These are phyloP conservation scores for Hippocampus kuda DNA, from an alignment of 2,797 vertebrate genomes.

Conservation along the genomic window DNA sequence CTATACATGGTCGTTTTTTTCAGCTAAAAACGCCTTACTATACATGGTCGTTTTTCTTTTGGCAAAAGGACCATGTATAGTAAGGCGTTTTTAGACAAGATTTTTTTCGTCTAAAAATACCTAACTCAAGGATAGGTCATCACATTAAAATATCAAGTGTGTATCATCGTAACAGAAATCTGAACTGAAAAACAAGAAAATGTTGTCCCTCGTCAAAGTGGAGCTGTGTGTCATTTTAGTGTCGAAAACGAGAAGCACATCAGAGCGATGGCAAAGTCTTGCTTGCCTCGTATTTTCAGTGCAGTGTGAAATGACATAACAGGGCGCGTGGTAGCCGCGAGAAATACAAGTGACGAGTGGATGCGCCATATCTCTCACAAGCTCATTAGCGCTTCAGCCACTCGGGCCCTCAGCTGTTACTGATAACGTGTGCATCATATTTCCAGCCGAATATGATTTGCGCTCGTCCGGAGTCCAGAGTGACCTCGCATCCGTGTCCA, in stretches of 20 bases:
- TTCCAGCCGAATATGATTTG: neutral
- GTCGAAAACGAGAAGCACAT: neutral
- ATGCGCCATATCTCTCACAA: slow-evolving; percentile 9
- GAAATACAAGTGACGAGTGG: slow-evolving; percentile 11
- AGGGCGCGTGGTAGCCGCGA: slow-evolving; percentile 19
- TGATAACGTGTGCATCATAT: slow-evolving; percentile 15
- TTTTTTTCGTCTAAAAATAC: too few relatives aligned
- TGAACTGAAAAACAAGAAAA: neutral
- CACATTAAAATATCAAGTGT: too few relatives aligned
- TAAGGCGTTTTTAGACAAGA: too few relatives aligned
- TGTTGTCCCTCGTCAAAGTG: too few relatives aligned
- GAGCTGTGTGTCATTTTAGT: neutral
- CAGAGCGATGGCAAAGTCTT: neutral
- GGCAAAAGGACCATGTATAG: too few relatives aligned
- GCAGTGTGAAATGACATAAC: slow-evolving; percentile 37
- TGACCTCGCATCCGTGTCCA: too few relatives aligned
- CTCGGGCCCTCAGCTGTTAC: neutral
- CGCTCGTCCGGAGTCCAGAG: neutral
- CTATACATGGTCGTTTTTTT: too few relatives aligned
- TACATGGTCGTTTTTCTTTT: too few relatives aligned
- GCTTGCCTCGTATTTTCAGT: neutral
- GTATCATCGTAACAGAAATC: neutral
- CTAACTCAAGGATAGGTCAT: too few relatives aligned
- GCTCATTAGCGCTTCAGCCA: slow-evolving; percentile 22
- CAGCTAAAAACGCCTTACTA: too few relatives aligned